These are phyloP conservation scores for Trachelus stipa DNA, from an alignment of 2,888 invertebrate species.

Conservation along the genomic window DNA sequence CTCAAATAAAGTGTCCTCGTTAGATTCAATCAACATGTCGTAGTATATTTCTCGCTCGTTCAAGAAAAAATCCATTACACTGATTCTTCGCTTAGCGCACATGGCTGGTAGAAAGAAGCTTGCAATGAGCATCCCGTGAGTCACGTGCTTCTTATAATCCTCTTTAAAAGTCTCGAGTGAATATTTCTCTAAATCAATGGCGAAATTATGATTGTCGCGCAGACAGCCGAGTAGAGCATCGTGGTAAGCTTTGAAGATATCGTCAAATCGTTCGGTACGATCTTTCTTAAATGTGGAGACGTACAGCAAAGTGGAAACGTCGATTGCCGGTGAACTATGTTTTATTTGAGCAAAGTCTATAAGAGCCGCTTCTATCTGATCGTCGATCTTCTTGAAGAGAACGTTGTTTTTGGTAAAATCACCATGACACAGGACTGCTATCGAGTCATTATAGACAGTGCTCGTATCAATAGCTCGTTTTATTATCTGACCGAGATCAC, in stretches of 20 bases:
- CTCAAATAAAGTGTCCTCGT: neutral
- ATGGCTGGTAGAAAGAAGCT: slow-evolving; percentile 39
- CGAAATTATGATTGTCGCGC: slow-evolving; percentile 36
- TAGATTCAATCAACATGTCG: neutral
- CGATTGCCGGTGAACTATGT: slow-evolving; percentile 52
- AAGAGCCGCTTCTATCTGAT: slow-evolving; percentile 30
- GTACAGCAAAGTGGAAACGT: slow-evolving; percentile 52
- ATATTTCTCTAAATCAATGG: slow-evolving; percentile 37
- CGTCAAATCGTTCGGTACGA: slow-evolving; percentile 29
- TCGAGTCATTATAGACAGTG: neutral
- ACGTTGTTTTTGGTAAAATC: slow-evolving; percentile 13
- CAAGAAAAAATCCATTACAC: neutral
- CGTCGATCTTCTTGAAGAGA: slow-evolving; percentile 30
- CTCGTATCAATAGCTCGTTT: neutral
- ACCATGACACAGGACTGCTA: slow-evolving; percentile 9
- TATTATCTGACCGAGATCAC: neutral
- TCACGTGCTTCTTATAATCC: slow-evolving; percentile 45
- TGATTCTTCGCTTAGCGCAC: slow-evolving; percentile 7
- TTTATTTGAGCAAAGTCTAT: slow-evolving; percentile 51
- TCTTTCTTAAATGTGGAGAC: slow-evolving; percentile 34
- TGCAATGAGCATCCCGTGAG: slow-evolving; percentile 48
- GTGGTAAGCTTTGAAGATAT: slow-evolving; percentile 47
- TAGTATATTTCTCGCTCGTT: neutral
- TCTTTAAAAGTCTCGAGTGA: slow-evolving; percentile 43
- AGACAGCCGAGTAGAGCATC: slow-evolving; percentile 40